Evolutionary conservation across 2,888 invertebrate species (phyloP).

Genomic region (Sipunculus nudus): DNA sequence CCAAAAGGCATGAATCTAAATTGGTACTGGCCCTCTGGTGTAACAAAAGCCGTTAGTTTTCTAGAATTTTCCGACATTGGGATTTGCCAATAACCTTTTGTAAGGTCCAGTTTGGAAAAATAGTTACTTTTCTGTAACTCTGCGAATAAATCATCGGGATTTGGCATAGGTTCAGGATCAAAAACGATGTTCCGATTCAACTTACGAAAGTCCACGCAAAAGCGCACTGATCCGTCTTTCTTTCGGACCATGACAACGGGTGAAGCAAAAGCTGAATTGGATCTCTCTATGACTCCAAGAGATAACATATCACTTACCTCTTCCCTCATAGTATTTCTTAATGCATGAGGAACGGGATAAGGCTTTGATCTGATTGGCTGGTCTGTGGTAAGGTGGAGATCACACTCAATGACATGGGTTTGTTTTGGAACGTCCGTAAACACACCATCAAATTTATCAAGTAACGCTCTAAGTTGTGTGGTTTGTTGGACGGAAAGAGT

Average conservation of each 20-base stretch:
- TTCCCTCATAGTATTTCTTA: neutral
- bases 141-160: neutral
- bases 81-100: conserved; percentile 4
- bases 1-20: conserved; percentile 13
- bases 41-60: conserved; percentile 1
- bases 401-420: neutral
- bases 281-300: neutral
- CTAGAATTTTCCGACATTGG: neutral
- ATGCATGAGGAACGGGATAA: neutral
- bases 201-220: neutral
- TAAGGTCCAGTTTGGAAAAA: neutral
- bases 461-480: too few species aligned
- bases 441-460: neutral
- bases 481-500: too few species aligned
- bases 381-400: neutral
- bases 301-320: neutral
- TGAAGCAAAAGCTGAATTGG: neutral
- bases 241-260: neutral
- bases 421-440: neutral
- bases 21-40: conserved; percentile 6
- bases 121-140: neutral
- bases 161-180: neutral
- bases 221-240: neutral
- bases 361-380: neutral
- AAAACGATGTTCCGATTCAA: neutral